phyloP scores from a whole-genome alignment of 2,888 invertebrate genomes.

The Leptopilina drosophilae region DNA sequence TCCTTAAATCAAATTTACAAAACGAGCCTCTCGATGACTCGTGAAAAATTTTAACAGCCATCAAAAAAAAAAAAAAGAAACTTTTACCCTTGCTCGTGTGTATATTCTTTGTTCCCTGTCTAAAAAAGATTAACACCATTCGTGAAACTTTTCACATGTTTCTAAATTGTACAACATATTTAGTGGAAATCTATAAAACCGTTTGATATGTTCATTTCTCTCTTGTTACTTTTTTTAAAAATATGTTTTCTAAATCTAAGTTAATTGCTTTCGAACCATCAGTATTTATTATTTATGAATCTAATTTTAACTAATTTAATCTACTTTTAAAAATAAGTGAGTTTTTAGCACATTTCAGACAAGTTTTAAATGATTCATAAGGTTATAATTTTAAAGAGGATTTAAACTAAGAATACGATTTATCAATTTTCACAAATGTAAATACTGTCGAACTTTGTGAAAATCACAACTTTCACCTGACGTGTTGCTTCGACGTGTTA shows the following conservation, averaged over 20 bases:
- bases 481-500: slow-evolving; percentile 49
- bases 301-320: too few species aligned
- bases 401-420: not conserved
- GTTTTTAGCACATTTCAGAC: too few species aligned
- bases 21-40: slow-evolving; percentile 30
- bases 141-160: not conserved
- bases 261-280: too few species aligned
- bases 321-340: too few species aligned
- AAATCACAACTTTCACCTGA: slow-evolving; percentile 53
- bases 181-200: not conserved
- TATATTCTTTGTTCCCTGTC: not conserved
- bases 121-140: slow-evolving; percentile 16
- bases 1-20: slow-evolving; percentile 35
- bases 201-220: too few species aligned
- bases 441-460: slow-evolving; percentile 29
- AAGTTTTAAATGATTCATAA: too few species aligned
- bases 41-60: slow-evolving; percentile 26
- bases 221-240: too few species aligned
- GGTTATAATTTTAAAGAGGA: too few species aligned
- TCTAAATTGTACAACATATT: slow-evolving; percentile 9
- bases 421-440: slow-evolving; percentile 11
- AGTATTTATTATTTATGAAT: too few species aligned
- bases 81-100: not conserved
- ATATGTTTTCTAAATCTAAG: too few species aligned
- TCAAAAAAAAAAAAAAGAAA: not conserved